phyloP scores from a whole-genome alignment of 2,888 invertebrate genomes.

The Mesorhabditis spiculigera region DNA sequence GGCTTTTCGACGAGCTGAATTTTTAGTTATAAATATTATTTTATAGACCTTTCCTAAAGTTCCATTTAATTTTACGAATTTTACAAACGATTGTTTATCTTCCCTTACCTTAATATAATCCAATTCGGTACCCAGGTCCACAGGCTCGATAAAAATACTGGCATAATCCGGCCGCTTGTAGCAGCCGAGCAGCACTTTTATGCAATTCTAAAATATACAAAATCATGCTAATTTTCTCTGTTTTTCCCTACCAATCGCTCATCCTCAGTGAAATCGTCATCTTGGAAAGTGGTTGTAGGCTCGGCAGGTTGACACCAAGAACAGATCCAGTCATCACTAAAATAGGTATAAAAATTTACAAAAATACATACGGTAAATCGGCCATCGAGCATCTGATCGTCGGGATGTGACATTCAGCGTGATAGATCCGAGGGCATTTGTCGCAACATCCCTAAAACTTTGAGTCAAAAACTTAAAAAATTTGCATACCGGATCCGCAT shows the following conservation, averaged over 20 bases:
- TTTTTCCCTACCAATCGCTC: background rate
- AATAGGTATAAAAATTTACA: background rate
- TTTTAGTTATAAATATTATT: background rate
- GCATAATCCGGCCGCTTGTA: background rate
- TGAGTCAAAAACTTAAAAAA: background rate
- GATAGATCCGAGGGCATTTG: background rate
- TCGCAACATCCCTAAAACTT: background rate
- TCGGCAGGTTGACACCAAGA: background rate
- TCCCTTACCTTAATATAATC: background rate
- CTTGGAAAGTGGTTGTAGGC: background rate
- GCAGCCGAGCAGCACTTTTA: background rate
- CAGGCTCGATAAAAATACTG: background rate
- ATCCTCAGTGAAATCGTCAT: background rate
- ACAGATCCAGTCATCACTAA: background rate
- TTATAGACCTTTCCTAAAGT: background rate
- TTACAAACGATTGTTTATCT: background rate
- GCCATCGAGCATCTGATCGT: background rate
- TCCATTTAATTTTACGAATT: background rate
- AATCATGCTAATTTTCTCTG: background rate
- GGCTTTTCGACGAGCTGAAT: slow-evolving; percentile 6
- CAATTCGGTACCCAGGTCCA: background rate
- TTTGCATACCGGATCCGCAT: background rate
- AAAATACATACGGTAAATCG: background rate
- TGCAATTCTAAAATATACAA: background rate
- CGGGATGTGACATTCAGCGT: slow-evolving; percentile 3